These are phyloP conservation scores for Clistopyga incitator DNA, from an alignment of 2,888 invertebrate species.

Conservation along the genomic window DNA sequence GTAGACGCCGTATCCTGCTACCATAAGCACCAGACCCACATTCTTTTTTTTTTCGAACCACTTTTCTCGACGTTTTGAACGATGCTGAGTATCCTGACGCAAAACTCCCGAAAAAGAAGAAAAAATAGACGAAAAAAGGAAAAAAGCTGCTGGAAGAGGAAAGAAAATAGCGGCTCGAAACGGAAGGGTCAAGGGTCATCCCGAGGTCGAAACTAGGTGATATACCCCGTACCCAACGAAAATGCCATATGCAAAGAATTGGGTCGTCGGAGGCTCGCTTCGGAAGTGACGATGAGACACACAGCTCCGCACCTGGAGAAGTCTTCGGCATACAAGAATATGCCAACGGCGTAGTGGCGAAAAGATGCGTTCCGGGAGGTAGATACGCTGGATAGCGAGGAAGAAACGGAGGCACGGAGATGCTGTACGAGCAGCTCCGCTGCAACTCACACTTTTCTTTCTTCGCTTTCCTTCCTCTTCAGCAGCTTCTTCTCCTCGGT, in stretches of 20 bases:
- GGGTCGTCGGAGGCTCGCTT: slow-evolving; percentile 4
- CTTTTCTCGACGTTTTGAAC: too few species aligned
- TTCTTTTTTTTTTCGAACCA: too few species aligned
- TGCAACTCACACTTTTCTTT: slow-evolving; percentile 23
- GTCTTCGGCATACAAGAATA: background rate
- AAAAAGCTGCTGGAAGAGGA: background rate
- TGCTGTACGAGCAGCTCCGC: slow-evolving; percentile 26
- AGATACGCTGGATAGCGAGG: slow-evolving; percentile 35
- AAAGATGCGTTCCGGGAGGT: slow-evolving; percentile 51
- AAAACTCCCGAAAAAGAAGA: background rate
- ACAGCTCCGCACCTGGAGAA: slow-evolving; percentile 3
- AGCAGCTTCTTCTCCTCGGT: slow-evolving; percentile 35
- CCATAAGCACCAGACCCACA: too few species aligned
- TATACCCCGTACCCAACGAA: background rate
- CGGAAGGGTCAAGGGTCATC: too few species aligned
- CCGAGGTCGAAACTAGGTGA: too few species aligned
- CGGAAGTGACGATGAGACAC: slow-evolving; percentile 41
- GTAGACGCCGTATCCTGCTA: too few species aligned
- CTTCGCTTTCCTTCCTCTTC: slow-evolving; percentile 23
- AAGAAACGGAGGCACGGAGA: slow-evolving; percentile 45
- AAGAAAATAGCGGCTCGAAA: too few species aligned
- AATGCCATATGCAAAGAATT: slow-evolving; percentile 20
- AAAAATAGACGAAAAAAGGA: too few species aligned
- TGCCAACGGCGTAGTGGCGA: slow-evolving; percentile 20
- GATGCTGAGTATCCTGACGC: too few species aligned